phyloP scores from a whole-genome alignment of 2,113 vertebrate genomes.

The Recurvirostra avosetta region DNA sequence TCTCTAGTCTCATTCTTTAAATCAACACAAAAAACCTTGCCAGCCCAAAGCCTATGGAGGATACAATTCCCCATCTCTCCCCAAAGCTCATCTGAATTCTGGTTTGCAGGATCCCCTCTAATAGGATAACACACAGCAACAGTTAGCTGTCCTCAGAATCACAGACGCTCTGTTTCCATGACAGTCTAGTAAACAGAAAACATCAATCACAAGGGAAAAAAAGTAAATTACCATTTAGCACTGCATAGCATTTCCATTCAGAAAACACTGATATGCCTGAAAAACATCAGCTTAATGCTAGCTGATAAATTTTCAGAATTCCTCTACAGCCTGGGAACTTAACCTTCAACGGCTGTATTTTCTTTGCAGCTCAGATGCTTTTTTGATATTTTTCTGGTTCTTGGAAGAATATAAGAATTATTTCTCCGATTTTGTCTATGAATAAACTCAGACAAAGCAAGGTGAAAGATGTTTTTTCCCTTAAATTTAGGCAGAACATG shows the following conservation, averaged over 20 bases:
- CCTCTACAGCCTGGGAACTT: not conserved
- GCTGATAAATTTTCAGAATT: not conserved
- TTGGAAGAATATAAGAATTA: not conserved
- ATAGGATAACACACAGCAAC: accelerated
- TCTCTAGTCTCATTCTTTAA: not conserved
- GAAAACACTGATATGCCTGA: not conserved
- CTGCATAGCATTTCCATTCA: not conserved
- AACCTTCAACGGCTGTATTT: not conserved
- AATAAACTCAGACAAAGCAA: not conserved
- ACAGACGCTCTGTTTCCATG: not conserved
- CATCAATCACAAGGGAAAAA: not conserved
- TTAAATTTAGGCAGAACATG: not conserved
- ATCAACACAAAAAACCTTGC: not conserved
- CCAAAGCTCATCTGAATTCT: not conserved
- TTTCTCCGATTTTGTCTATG: not conserved
- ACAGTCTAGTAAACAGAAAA: not conserved
- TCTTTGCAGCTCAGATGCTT: not conserved
- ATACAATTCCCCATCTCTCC: not conserved
- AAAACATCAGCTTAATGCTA: not conserved
- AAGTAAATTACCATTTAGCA: not conserved
- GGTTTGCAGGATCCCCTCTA: not conserved
- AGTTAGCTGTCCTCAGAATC: not conserved
- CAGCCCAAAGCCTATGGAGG: not conserved
- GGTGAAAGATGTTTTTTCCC: not conserved
- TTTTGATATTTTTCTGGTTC: not conserved